phyloP scores from a whole-genome alignment of 2,797 vertebrate genomes.

The Cephalopachus bancanus region DNA sequence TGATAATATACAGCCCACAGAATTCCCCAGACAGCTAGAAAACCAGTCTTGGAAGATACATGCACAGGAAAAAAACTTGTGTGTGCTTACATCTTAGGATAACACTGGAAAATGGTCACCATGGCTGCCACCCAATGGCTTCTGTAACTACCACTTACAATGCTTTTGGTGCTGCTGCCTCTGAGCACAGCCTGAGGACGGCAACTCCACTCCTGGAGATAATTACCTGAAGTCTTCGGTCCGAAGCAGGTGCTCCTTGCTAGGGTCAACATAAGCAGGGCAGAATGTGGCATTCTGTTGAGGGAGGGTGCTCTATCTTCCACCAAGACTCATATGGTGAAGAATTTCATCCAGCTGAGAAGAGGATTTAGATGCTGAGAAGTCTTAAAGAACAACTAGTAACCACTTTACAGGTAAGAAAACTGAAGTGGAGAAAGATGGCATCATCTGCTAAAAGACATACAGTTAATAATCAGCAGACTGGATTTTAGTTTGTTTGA shows the following conservation, averaged over 20 bases:
- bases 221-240: neutral
- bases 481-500: neutral
- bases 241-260: neutral
- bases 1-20: neutral
- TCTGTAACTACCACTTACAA: neutral
- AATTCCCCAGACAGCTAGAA: neutral
- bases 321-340: neutral
- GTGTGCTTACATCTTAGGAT: neutral
- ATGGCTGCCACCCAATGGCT: neutral
- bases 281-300: neutral
- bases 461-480: neutral
- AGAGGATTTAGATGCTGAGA: neutral
- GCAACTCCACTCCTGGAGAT: neutral
- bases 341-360: neutral
- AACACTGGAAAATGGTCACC: neutral
- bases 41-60: neutral
- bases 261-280: too few relatives aligned
- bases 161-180: neutral
- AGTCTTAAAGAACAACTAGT: neutral
- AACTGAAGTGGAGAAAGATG: neutral
- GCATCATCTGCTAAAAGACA: neutral
- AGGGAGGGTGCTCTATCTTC: neutral
- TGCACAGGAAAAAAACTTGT: neutral
- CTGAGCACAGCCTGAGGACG: neutral
- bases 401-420: neutral